Conservation (phyloP, 2,113 vertebrate species). For the Chlorocebus sabaeus region DNA sequence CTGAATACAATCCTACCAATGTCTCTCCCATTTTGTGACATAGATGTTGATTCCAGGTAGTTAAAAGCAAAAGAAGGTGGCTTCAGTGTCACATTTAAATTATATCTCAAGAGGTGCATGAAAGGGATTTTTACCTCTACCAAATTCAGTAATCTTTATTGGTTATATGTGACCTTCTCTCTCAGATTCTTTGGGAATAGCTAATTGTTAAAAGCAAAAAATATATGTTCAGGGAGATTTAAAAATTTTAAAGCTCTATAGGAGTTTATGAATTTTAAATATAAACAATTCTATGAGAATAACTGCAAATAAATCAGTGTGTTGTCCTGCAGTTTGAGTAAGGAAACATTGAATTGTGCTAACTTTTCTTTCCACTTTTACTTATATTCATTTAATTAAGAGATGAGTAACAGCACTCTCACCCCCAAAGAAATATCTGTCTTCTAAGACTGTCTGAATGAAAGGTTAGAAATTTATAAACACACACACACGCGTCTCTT, state of each 20-base stretch:
- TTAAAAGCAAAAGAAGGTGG: not conserved
- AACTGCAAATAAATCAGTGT: not conserved
- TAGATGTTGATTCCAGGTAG: not conserved
- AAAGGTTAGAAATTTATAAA: not conserved
- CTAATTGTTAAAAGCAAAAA: not conserved
- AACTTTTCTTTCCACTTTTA: not conserved
- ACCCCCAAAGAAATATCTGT: not conserved
- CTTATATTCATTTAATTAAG: not conserved
- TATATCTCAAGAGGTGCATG: not conserved
- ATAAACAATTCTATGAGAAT: constrained; percentile 1
- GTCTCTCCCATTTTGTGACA: not conserved
- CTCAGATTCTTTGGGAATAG: not conserved
- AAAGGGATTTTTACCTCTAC: not conserved
- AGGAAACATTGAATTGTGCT: not conserved
- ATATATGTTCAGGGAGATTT: not conserved
- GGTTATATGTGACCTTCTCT: not conserved
- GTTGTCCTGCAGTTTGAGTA: not conserved
- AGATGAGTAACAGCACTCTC: not conserved
- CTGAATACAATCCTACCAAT: not conserved
- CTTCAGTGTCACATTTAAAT: not conserved
- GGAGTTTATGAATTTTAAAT: not conserved
- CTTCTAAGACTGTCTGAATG: not conserved
- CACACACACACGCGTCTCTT: too few relatives aligned
- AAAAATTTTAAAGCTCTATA: not conserved
- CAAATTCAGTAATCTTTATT: not conserved